Evolutionary conservation across 2,888 invertebrate species (phyloP).

Genomic region (Cataglyphis cursor): DNA sequence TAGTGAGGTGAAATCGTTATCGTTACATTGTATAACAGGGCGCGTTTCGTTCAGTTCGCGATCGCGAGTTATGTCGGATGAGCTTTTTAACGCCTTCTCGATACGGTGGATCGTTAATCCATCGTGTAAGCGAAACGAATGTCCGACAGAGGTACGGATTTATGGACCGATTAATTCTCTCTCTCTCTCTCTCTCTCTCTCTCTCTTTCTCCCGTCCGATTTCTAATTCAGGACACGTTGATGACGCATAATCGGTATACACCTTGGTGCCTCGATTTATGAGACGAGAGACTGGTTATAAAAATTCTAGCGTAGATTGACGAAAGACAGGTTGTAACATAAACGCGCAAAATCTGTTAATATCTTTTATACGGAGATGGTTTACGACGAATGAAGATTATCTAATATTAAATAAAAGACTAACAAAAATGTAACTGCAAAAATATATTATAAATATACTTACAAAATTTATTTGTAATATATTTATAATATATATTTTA

Average conservation of each 20-base stretch:
- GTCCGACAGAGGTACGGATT: slow-evolving; percentile 22
- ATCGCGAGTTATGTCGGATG: slow-evolving; percentile 66
- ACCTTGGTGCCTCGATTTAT: slow-evolving; percentile 26
- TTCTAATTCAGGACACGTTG: slow-evolving; percentile 36
- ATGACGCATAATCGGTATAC: slow-evolving; percentile 17
- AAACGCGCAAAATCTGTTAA: slow-evolving; percentile 5
- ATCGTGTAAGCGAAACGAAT: slow-evolving; percentile 34
- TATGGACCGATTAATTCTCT: slow-evolving; percentile 40
- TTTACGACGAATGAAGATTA: background rate
- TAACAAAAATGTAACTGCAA: background rate
- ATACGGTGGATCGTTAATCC: slow-evolving; percentile 64
- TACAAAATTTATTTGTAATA: background rate
- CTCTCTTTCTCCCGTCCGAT: background rate
- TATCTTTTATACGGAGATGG: background rate
- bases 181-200: slow-evolving; percentile 26
- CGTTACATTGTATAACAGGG: slow-evolving; percentile 58
- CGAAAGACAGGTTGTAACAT: background rate
- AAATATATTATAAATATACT: background rate
- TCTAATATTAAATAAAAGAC: background rate
- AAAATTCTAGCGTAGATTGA: background rate
- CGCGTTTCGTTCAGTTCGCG: slow-evolving; percentile 38
- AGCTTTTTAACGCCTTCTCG: slow-evolving; percentile 72
- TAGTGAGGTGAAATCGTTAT: slow-evolving; percentile 66
- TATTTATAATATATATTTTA: background rate
- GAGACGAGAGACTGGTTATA: background rate